Evolutionary conservation across 2,113 vertebrate species (phyloP).

Genomic region (Nothobranchius furzeri): DNA sequence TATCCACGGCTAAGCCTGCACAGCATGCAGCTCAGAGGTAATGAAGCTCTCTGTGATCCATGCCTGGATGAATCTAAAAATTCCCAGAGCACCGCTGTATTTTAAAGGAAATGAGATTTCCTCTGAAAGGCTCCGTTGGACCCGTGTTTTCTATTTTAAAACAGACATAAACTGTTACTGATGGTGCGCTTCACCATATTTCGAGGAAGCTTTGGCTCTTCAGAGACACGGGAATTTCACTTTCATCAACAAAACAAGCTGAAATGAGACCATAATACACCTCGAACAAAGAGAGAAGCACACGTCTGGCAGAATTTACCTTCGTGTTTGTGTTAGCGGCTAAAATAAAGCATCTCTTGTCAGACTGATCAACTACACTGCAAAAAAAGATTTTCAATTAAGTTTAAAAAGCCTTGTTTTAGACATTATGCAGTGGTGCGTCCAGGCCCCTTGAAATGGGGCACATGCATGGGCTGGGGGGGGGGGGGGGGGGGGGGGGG

Average conservation of each 20-base stretch:
- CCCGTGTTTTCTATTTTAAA: slow-evolving; percentile 47
- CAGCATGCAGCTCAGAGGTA: slow-evolving; percentile 75
- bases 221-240: not conserved
- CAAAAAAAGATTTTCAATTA: no score
- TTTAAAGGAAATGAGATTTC: slow-evolving; percentile 64
- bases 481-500: no score
- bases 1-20: slow-evolving; percentile 74
- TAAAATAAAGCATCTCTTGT: no score
- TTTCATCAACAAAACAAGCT: no score
- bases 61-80: slow-evolving; percentile 66
- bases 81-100: slow-evolving; percentile 65
- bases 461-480: no score
- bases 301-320: no score
- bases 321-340: no score
- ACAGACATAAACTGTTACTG: slow-evolving; percentile 1
- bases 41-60: slow-evolving; percentile 76
- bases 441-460: no score
- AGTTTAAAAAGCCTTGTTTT: no score
- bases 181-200: not conserved
- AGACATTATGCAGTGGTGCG: no score
- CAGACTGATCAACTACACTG: no score
- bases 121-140: slow-evolving; percentile 42
- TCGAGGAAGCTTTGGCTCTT: not conserved
- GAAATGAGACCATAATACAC: not conserved
- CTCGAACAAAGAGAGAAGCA: not conserved